A percentile compares a stretch with the other conserved stretches of the same genome.
These are phyloP conservation scores for Amblyraja radiata DNA, from an alignment of 2,797 vertebrate species.

Conservation along the genomic window DNA sequence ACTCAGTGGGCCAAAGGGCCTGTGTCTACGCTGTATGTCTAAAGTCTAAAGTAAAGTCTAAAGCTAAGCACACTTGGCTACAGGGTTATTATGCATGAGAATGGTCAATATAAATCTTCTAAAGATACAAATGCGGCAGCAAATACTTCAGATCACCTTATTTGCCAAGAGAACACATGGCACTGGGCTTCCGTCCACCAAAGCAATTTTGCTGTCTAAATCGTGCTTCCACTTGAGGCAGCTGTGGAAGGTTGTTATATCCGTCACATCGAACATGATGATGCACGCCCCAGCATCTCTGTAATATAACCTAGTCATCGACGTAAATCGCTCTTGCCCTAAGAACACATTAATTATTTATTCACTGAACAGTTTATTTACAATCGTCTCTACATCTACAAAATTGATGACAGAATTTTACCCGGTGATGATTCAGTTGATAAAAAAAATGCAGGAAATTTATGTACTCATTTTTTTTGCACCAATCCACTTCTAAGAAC, in stretches of 20 bases:
- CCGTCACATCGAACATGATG: constrained; percentile 75
- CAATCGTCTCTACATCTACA: neutral
- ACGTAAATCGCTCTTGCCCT: constrained; percentile 80
- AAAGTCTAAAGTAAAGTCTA: too few species aligned
- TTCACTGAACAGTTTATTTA: neutral
- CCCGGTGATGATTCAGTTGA: neutral
- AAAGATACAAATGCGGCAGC: neutral
- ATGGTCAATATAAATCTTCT: neutral
- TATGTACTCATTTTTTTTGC: neutral
- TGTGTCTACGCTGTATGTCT: too few species aligned
- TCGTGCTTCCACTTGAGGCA: constrained; percentile 77
- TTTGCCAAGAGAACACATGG: constrained; percentile 80
- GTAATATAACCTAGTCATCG: constrained; percentile 80
- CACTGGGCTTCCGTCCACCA: constrained; percentile 58
- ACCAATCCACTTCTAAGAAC: neutral
- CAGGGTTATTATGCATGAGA: neutral
- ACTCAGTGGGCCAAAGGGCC: too few species aligned
- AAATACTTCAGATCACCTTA: constrained; percentile 56
- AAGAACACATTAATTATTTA: constrained; percentile 1
- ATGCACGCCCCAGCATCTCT: constrained; percentile 69
- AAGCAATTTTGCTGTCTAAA: constrained; percentile 68
- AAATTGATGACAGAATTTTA: neutral
- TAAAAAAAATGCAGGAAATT: neutral
- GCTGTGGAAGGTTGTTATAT: constrained; percentile 62
- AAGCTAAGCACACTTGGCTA: too few species aligned